Evolutionary conservation across 2,888 invertebrate species (phyloP).

Genomic region (Holacanthella duospinosa): DNA sequence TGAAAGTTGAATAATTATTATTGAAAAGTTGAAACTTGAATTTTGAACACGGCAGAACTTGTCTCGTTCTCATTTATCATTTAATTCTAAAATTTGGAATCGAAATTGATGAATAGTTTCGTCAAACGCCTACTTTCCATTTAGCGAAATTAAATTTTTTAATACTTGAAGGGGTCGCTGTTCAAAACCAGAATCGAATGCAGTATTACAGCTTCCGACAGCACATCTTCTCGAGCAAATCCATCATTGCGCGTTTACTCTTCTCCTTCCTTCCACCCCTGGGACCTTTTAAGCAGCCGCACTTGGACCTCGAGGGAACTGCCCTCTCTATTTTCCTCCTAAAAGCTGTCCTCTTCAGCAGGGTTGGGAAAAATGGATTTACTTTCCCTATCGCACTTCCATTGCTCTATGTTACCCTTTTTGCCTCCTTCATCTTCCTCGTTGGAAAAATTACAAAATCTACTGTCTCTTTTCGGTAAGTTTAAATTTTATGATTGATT

Average conservation of each 20-base stretch:
- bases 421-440: constrained; percentile 23
- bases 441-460: constrained; percentile 33
- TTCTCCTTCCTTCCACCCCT: constrained; percentile 36
- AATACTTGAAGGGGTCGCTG: no score
- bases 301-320: constrained; percentile 32
- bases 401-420: constrained; percentile 24
- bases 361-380: constrained; percentile 21
- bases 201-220: constrained; percentile 31
- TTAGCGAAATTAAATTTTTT: no score
- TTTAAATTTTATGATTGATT: background rate
- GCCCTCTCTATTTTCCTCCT: constrained; percentile 33
- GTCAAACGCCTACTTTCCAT: no score
- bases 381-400: constrained; percentile 18
- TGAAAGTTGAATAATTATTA: no score
- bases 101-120: no score
- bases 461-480: constrained; percentile 30
- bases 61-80: no score
- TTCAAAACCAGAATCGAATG: constrained; percentile 34
- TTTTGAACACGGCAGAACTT: no score
- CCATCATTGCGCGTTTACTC: constrained; percentile 26
- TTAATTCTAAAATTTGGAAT: no score
- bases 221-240: constrained; percentile 34
- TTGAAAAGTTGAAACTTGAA: no score
- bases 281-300: constrained; percentile 28
- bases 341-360: constrained; percentile 30